Base-by-base conservation (phyloP, 2,888 invertebrate genomes). In the Erannis defoliaria region DNA sequence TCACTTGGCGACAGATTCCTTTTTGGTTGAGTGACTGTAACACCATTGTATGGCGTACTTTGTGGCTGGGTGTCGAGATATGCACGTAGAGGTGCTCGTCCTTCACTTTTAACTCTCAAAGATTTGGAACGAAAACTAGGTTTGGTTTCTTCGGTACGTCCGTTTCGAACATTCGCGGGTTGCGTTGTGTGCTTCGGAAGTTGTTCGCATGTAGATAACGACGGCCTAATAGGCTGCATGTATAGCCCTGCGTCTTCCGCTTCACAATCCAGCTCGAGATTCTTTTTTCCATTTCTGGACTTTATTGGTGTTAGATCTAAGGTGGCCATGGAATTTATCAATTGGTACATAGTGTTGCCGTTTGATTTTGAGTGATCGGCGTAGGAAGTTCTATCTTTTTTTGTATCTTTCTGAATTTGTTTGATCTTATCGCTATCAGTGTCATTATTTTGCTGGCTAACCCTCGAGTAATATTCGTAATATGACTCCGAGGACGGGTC, bases 41-140 rank as follows among this genome's bases (percentile, higher is more conserved):
- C 93, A 72, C 81, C 85, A 81, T 89, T 88, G 71, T 86, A 83
- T 37, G 76, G 74, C 62, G 81, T 80, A 59, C 70, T 81, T 55
- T 85, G 84, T 56, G 85, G 76, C 68, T 86, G 82, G 1, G 79
- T 79, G 48, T 92, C 88, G 37, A 93, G 84, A 77, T 91, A 93
- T 64, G 86, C 79, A 68, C 87, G 82, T 63, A 93, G 84, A 55
- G 93, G 92, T 35, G 86, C 84, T 78, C 93, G 85, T 66, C 90
- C 90, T 85, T 93, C 93, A 76, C 91, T 93, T 82, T 93, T 93
- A 38, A 93, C 89, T 84, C 93, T 88, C 67, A 93, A 82, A 60
- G 93, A 93, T 84, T 93, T 93, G 64, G 93, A 93, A 71, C 93
- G 92, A 86, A 92, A 92, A 80, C 86, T 91, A 73, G 92, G 90